These are phyloP conservation scores for Bombus superbus DNA, from an alignment of 1,140 invertebrate genomes.

Conservation along the genomic window DNA sequence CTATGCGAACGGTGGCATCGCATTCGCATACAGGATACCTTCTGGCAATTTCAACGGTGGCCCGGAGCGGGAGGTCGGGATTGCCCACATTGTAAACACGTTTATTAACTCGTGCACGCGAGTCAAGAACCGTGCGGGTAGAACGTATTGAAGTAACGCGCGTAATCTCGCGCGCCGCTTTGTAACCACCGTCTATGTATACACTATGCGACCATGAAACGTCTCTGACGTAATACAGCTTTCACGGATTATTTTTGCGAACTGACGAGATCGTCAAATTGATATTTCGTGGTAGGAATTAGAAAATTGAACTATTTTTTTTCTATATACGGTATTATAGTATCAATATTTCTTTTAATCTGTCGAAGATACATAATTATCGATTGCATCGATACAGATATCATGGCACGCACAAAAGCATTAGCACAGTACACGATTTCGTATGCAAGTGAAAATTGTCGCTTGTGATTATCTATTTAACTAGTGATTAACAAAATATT, in stretches of 20 bases:
- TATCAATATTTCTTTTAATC: too few relatives aligned
- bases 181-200: neutral
- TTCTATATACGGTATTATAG: too few relatives aligned
- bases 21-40: conserved; percentile 61
- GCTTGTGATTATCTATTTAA: too few relatives aligned
- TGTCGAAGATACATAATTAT: too few relatives aligned
- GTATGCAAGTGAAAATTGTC: too few relatives aligned
- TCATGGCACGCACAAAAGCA: too few relatives aligned
- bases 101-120: conserved; percentile 59
- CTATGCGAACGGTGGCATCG: conserved; percentile 61
- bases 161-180: conserved; percentile 33
- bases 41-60: conserved; percentile 44
- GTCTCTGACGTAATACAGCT: neutral
- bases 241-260: neutral
- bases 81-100: conserved; percentile 73
- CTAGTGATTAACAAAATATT: too few relatives aligned
- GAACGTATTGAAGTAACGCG: conserved; percentile 39
- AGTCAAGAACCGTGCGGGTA: conserved; percentile 51
- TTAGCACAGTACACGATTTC: too few relatives aligned
- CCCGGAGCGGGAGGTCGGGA: conserved; percentile 34
- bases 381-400: too few relatives aligned
- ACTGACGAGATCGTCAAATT: neutral
- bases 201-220: neutral
- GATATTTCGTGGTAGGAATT: neutral
- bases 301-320: too few relatives aligned